Evolutionary conservation across 2,113 vertebrate species (phyloP).

Genomic region (Bubo scandiacus): DNA sequence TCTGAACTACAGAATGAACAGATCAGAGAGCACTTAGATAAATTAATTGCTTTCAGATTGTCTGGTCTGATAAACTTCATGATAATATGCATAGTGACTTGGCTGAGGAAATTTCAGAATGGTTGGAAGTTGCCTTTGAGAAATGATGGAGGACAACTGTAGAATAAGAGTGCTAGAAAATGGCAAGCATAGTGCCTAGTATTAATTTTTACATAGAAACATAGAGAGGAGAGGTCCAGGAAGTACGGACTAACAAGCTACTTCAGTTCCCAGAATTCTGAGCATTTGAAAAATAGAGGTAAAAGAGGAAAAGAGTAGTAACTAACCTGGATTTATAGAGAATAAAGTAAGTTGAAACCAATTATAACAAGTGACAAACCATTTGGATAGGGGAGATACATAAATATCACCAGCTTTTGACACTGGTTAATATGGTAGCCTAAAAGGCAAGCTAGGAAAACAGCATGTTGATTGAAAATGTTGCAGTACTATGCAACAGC

Average conservation of each 20-base stretch:
- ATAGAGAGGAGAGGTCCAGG: neutral
- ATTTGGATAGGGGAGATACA: neutral
- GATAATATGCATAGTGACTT: neutral
- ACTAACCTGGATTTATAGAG: neutral
- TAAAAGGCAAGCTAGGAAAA: neutral
- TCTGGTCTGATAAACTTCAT: neutral
- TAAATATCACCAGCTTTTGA: neutral
- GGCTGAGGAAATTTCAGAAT: neutral
- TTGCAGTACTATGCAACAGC: neutral
- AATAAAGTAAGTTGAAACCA: neutral
- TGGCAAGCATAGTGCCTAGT: fast-evolving
- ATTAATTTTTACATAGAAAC: neutral
- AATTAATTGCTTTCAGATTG: neutral
- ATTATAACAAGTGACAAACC: neutral
- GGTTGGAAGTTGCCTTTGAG: neutral
- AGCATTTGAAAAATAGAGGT: neutral
- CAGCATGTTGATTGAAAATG: neutral
- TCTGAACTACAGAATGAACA: neutral
- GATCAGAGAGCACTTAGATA: neutral
- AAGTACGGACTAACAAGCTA: neutral
- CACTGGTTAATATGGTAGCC: neutral
- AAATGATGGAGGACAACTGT: neutral
- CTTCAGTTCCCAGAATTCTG: neutral
- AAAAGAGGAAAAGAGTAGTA: neutral
- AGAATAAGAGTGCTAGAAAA: neutral